A percentile compares a stretch with the other conserved stretches of the same genome.
Evolutionary conservation across 2,113 vertebrate genomes (phyloP).

Genomic region (Leiothrix lutea): DNA sequence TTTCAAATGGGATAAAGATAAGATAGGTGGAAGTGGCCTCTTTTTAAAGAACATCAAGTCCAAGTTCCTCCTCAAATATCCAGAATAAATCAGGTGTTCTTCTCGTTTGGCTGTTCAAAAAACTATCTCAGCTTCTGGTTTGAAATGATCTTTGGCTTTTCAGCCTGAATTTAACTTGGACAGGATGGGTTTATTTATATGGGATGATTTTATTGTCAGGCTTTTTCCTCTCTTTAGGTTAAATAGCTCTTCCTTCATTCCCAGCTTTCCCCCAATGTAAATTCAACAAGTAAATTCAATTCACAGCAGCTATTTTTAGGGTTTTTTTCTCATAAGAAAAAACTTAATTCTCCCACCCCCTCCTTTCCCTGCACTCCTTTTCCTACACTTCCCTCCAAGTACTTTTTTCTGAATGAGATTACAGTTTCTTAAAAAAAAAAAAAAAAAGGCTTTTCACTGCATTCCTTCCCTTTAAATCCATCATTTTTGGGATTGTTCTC

Average conservation of each 20-base stretch:
- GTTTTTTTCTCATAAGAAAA: background rate
- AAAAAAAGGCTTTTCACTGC: background rate
- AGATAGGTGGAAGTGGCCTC: background rate
- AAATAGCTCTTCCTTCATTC: background rate
- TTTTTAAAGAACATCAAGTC: background rate
- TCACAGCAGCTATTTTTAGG: background rate
- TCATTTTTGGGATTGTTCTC: background rate
- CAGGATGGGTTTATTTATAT: background rate
- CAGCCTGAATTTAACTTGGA: background rate
- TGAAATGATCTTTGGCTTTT: background rate
- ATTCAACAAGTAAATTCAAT: background rate
- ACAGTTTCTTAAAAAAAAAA: background rate
- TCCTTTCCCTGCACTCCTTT: background rate
- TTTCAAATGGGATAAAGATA: background rate
- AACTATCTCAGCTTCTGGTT: background rate
- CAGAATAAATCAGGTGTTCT: background rate
- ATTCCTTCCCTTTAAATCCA: background rate
- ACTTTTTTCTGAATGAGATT: background rate
- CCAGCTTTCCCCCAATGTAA: background rate
- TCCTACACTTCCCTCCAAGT: background rate
- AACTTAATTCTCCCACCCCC: background rate
- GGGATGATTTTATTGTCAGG: background rate
- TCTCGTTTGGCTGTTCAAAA: background rate
- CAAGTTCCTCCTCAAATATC: background rate
- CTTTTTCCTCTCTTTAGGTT: background rate